Percentiles rank a stretch among this genome's conserved stretches.
Conservation (phyloP, 2,888 invertebrate species). For the Acleris literana region DNA sequence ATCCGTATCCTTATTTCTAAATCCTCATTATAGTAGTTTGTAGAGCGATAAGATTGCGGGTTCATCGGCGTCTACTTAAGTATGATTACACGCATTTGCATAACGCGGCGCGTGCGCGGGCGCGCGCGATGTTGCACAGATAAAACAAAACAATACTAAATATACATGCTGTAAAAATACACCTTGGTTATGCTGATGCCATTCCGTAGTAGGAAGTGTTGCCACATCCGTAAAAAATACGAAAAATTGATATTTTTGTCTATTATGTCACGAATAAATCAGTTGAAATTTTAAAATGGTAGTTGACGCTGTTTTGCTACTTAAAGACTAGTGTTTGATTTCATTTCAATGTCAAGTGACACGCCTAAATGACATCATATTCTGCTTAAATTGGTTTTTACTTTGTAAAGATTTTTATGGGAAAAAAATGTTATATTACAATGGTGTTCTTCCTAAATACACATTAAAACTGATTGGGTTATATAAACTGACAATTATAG, state of each 20-base stretch:
- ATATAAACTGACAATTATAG: conserved; percentile 1
- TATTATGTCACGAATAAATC: too few species aligned
- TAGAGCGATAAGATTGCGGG: conserved; percentile 32
- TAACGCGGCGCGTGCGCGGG: conserved; percentile 27
- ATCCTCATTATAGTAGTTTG: conserved; percentile 17
- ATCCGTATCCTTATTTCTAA: not conserved
- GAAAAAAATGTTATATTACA: too few species aligned
- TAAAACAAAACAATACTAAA: conserved; percentile 15
- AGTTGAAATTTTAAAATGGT: too few species aligned
- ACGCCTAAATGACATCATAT: too few species aligned
- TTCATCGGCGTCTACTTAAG: conserved; percentile 21
- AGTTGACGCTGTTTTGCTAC: too few species aligned
- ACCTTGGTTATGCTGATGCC: conserved; percentile 4
- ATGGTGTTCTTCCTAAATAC: too few species aligned
- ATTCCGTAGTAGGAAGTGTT: not conserved
- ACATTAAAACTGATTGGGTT: too few species aligned
- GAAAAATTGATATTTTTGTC: too few species aligned
- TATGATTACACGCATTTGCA: conserved; percentile 27
- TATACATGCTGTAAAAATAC: conserved; percentile 5
- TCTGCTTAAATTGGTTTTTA: too few species aligned
- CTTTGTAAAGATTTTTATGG: too few species aligned
- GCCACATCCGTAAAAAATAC: not conserved
- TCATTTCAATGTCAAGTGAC: too few species aligned
- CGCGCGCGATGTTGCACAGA: conserved; percentile 5
- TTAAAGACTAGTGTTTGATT: too few species aligned